Base-by-base conservation (phyloP, 2,797 vertebrate genomes). In the Cossypha heuglini region DNA sequence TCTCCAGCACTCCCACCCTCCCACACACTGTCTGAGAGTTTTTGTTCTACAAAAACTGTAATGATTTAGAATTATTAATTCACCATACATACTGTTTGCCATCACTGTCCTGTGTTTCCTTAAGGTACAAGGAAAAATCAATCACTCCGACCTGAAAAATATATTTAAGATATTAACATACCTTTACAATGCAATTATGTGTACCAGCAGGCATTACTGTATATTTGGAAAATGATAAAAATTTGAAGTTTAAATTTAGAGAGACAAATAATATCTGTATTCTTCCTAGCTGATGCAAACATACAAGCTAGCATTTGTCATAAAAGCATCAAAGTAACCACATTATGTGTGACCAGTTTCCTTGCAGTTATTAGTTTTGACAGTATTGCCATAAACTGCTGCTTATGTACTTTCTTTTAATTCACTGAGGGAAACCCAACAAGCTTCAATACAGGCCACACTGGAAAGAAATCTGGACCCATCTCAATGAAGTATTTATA, bases 111-210 rank as follows among this genome's bases (percentile, higher is more conserved):
- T 98, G 98, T 1, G 98, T 97, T 85, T 99, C 99, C 97, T 99
- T 99, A 90, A 99, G 98, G 97, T 99, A 99, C 86, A 99, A 98
- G 40, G 99, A 99, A 97, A 99, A 99, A 96, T 99, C 99, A 67
- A 99, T 99, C 95, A 99, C 98, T 80, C 98, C 99, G 95, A 99
- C 99, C 99, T 99, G 96, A 93, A 87, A 49, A 82, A 88, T 31
- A 94, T 8, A 94, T n/a, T 55, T 33, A 87, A 80, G 55, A 20
- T 54, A 71, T 83, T 58, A 90, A 57, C 9, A 84, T 22, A 77
- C 10, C n/a, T 92, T 92, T 33, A 95, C n/a, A 73, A 40, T 45
- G n/a, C 37, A 91, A 55, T 61, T 90, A 80, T 37, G 37, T 2
- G 0, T 11, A 87, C 52, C 35, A 91, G n/a, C 6, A 82, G 9